A percentile compares a stretch with the other conserved stretches of the same genome.
phyloP scores from a whole-genome alignment of 2,113 vertebrate genomes.

The Steatornis caripensis region DNA sequence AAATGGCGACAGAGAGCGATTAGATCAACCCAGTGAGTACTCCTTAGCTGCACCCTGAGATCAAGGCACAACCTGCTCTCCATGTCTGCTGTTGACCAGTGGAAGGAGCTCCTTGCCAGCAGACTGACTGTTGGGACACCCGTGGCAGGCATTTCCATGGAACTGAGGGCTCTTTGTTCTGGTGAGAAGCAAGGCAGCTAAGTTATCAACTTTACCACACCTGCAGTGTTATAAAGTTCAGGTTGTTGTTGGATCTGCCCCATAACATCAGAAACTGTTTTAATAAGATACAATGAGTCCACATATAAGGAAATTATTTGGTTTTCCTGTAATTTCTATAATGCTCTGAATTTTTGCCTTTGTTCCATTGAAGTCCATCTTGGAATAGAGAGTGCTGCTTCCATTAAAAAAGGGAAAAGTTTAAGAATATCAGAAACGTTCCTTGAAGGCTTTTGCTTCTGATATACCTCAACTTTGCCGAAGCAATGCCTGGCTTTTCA shows the following conservation, averaged over 20 bases:
- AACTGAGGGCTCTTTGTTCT: neutral
- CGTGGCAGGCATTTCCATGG: neutral
- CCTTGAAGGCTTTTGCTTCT: neutral
- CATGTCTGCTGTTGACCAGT: neutral
- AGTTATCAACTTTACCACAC: neutral
- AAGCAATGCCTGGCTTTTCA: neutral
- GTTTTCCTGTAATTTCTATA: neutral
- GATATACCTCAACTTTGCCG: neutral
- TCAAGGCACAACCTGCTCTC: neutral
- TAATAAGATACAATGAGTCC: neutral
- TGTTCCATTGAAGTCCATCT: neutral
- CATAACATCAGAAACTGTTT: neutral
- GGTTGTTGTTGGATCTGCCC: accelerated
- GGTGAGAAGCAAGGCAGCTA: neutral
- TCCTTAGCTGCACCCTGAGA: neutral
- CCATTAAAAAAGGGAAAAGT: neutral
- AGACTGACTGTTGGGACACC: neutral
- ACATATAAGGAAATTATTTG: neutral
- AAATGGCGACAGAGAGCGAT: neutral
- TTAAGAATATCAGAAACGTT: neutral
- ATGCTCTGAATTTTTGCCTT: neutral
- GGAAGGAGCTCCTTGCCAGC: neutral
- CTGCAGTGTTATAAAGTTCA: neutral
- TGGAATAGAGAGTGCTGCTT: neutral
- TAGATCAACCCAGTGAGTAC: neutral